Evolutionary conservation across 2,888 invertebrate species (phyloP).

Genomic region (Cephus pulcher): DNA sequence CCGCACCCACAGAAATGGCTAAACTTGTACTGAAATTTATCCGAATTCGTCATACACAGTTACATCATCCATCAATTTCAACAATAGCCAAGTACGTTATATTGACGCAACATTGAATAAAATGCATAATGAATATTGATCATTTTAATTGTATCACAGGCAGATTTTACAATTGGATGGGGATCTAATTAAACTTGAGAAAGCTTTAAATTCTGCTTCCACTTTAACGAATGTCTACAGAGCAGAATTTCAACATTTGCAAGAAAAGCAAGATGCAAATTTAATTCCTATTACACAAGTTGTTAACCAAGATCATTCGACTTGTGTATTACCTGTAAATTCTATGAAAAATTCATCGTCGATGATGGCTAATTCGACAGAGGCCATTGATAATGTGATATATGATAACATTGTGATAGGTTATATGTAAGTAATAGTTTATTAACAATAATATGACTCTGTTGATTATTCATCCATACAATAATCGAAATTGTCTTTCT

Average conservation of each 20-base stretch:
- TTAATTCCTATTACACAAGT: background rate
- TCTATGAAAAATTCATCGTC: background rate
- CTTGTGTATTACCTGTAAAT: background rate
- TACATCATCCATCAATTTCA: slow-evolving; percentile 57
- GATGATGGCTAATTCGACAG: background rate
- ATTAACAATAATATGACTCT: slow-evolving; percentile 1
- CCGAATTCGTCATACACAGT: slow-evolving; percentile 69
- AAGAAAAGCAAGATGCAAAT: slow-evolving; percentile 12
- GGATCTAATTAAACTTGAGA: slow-evolving; percentile 37
- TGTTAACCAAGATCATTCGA: background rate
- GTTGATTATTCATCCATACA: slow-evolving; percentile 2
- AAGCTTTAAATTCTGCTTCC: slow-evolving; percentile 37
- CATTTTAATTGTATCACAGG: slow-evolving; percentile 26
- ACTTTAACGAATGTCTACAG: slow-evolving; percentile 23
- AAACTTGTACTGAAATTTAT: slow-evolving; percentile 71
- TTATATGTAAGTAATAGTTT: slow-evolving; percentile 41
- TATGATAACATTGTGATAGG: slow-evolving; percentile 48
- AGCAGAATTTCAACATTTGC: slow-evolving; percentile 8
- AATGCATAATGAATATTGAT: background rate
- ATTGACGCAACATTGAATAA: background rate
- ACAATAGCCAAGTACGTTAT: slow-evolving; percentile 29
- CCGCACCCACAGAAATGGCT: slow-evolving; percentile 64
- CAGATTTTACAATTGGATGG: slow-evolving; percentile 33
- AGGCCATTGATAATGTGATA: slow-evolving; percentile 35
- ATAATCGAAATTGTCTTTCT: slow-evolving; percentile 8